These are phyloP conservation scores for Magallana gigas DNA, from an alignment of 1,140 invertebrate species.

Conservation along the genomic window DNA sequence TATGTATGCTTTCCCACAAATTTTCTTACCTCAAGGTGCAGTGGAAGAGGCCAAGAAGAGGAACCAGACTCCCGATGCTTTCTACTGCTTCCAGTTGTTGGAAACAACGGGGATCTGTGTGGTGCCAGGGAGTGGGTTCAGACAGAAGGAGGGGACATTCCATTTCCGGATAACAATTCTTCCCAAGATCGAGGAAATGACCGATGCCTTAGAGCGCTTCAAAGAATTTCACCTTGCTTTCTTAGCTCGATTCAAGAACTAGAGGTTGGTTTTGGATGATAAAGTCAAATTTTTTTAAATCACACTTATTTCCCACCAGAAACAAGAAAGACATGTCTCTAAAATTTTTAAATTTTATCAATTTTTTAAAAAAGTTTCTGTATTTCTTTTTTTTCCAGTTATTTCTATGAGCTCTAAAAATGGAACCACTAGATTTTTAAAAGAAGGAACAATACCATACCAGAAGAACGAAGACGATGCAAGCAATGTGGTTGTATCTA, in stretches of 20 bases:
- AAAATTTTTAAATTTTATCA: no score
- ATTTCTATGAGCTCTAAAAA: no score
- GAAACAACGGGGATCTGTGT: constrained; percentile 94
- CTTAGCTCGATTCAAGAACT: constrained; percentile 85
- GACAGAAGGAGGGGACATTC: constrained; percentile 88
- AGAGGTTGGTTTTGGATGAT: background rate
- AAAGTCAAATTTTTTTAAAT: no score
- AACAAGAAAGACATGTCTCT: no score
- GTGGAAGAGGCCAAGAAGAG: constrained; percentile 78
- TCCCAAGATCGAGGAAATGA: constrained; percentile 91
- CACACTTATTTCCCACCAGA: no score
- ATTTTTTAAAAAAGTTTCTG: no score
- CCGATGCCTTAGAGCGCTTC: constrained; percentile 91
- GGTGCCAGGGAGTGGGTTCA: constrained; percentile 96
- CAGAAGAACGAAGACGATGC: no score
- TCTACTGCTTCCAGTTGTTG: constrained; percentile 95
- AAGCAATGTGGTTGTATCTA: no score
- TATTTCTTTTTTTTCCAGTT: no score
- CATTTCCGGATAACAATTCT: constrained; percentile 87
- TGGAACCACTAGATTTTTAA: no score
- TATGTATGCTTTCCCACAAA: constrained; percentile 96
- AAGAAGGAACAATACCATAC: no score
- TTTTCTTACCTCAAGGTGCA: constrained; percentile 79
- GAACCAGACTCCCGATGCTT: constrained; percentile 88
- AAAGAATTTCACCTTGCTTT: constrained; percentile 93